Conservation (phyloP, 2,888 invertebrate species). For the Xanthia icteritia region DNA sequence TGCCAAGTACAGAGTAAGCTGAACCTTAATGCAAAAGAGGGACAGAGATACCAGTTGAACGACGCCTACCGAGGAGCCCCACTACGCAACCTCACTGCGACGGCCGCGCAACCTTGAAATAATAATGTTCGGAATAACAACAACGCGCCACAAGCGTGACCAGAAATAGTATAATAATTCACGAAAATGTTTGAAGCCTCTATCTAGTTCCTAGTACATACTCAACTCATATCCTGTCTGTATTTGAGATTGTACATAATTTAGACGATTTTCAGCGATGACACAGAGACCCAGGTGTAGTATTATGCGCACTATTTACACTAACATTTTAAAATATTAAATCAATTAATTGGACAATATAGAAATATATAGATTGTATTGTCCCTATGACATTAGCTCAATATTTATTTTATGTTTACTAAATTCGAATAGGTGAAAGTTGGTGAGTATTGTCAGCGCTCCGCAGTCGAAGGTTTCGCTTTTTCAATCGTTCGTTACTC, state of each 20-base stretch:
- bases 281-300: slow-evolving; percentile 31
- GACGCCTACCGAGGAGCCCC: slow-evolving; percentile 90
- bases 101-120: slow-evolving; percentile 90
- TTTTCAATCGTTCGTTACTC: slow-evolving; percentile 88
- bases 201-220: slow-evolving; percentile 76
- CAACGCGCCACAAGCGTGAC: slow-evolving; percentile 90
- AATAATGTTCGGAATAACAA: slow-evolving; percentile 90
- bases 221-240: slow-evolving; percentile 79
- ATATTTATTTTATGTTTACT: slow-evolving; percentile 67
- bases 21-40: slow-evolving; percentile 87
- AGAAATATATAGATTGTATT: too few relatives aligned
- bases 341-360: slow-evolving; percentile 23
- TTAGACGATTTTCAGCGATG: slow-evolving; percentile 28
- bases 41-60: slow-evolving; percentile 87
- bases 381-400: slow-evolving; percentile 39
- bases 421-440: slow-evolving; percentile 86
- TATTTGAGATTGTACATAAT: slow-evolving; percentile 59
- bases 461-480: slow-evolving; percentile 87
- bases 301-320: slow-evolving; percentile 28
- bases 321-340: slow-evolving; percentile 38
- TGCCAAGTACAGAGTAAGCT: slow-evolving; percentile 86
- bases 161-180: slow-evolving; percentile 89
- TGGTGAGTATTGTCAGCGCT: slow-evolving; percentile 82
- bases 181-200: slow-evolving; percentile 82
- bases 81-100: slow-evolving; percentile 90